Evolutionary conservation across 2,113 vertebrate genomes (phyloP).

Genomic region (Leucopsar rothschildi): DNA sequence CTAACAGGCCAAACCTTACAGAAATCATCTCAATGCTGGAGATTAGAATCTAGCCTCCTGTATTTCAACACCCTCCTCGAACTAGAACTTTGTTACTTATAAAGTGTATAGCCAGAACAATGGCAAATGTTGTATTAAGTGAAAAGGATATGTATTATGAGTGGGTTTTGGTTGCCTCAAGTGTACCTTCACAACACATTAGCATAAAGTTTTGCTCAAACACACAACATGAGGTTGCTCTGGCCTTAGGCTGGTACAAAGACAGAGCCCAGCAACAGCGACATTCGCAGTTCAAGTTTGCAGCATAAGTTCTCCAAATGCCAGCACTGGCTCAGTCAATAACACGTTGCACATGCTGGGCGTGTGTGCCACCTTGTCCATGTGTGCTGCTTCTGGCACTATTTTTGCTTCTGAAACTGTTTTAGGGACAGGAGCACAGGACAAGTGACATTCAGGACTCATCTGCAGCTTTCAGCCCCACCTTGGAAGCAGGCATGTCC

Average conservation of each 20-base stretch:
- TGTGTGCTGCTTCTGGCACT: background rate
- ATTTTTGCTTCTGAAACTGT: background rate
- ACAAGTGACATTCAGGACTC: background rate
- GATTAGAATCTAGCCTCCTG: background rate
- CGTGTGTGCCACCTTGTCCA: background rate
- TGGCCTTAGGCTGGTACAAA: background rate
- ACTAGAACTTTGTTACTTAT: background rate
- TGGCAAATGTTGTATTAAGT: background rate
- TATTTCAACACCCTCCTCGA: background rate
- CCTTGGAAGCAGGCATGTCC: background rate
- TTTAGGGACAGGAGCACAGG: background rate
- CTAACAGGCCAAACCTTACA: background rate
- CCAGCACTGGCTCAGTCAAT: background rate
- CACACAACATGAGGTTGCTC: background rate
- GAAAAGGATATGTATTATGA: background rate
- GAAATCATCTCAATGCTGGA: background rate
- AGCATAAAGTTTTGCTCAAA: background rate
- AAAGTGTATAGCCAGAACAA: background rate
- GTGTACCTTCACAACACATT: background rate
- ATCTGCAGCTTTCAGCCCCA: background rate
- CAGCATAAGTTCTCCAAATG: background rate
- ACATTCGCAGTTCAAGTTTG: background rate
- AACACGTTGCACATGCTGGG: background rate
- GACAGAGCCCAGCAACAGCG: rapidly evolving
- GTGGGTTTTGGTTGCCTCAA: background rate